These are phyloP conservation scores for Danio aesculapii DNA, from an alignment of 2,797 vertebrate species.

Conservation along the genomic window DNA sequence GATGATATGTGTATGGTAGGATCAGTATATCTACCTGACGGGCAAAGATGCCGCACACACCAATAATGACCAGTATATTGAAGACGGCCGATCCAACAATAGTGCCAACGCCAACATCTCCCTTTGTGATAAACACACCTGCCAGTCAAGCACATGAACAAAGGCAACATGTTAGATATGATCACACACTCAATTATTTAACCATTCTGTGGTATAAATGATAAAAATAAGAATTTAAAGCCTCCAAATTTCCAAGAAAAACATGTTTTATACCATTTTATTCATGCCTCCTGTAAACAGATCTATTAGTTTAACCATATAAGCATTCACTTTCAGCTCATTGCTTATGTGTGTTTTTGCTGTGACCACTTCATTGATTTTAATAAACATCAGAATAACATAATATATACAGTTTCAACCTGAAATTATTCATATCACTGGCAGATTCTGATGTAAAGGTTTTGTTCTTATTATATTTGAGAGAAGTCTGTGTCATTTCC, in stretches of 20 bases:
- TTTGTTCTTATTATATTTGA: too few species aligned
- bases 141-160: constrained; percentile 42
- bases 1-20: background rate
- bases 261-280: background rate
- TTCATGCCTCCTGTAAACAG: background rate
- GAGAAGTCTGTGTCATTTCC: too few species aligned
- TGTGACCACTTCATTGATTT: background rate
- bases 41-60: constrained; percentile 81
- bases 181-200: background rate
- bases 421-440: too few species aligned
- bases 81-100: constrained; percentile 84
- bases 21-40: constrained; percentile 72
- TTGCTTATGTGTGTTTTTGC: background rate
- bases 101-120: constrained; percentile 82
- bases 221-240: background rate
- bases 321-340: background rate
- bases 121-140: constrained; percentile 85
- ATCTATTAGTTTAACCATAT: background rate
- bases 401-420: background rate
- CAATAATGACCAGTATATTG: constrained; percentile 84
- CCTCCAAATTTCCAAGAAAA: background rate
- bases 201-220: background rate
- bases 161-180: background rate
- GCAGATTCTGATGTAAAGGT: too few species aligned
- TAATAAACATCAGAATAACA: background rate